These are phyloP conservation scores for Ahaetulla prasina DNA, from an alignment of 2,113 vertebrate species.

Conservation along the genomic window DNA sequence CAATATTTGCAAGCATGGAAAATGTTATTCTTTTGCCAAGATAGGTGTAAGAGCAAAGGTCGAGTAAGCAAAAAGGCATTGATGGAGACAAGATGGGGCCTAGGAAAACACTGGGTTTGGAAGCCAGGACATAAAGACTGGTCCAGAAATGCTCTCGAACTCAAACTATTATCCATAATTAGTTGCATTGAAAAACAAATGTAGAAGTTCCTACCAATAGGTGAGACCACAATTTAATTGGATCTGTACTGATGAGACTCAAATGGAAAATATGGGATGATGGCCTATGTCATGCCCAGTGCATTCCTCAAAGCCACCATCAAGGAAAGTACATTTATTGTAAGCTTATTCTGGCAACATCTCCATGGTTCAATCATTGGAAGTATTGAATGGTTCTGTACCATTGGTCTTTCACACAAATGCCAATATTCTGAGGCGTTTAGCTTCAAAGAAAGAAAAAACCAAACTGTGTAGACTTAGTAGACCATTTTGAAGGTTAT, in stretches of 20 bases:
- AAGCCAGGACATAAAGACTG: not conserved
- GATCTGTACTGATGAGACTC: not conserved
- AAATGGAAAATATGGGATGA: not conserved
- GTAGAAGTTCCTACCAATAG: not conserved
- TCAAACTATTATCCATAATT: not conserved
- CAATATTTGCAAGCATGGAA: not conserved
- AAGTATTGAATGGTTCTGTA: not conserved
- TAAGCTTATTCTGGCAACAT: not conserved
- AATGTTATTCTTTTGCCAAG: not conserved
- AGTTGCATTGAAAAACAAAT: not conserved
- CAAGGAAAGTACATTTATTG: not conserved
- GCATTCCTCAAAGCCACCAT: not conserved
- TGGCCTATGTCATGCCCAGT: not conserved
- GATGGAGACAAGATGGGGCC: not conserved
- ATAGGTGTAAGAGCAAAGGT: not conserved
- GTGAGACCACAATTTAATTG: not conserved
- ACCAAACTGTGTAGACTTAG: not conserved
- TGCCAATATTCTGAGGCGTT: not conserved
- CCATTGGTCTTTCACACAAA: not conserved
- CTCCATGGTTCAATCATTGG: not conserved
- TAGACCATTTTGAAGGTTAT: not conserved
- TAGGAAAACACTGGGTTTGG: not conserved
- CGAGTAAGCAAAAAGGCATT: not conserved
- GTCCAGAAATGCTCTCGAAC: not conserved
- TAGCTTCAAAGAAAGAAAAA: not conserved